Base-by-base conservation (phyloP, 2,888 invertebrate species). In the Neria commutata region DNA sequence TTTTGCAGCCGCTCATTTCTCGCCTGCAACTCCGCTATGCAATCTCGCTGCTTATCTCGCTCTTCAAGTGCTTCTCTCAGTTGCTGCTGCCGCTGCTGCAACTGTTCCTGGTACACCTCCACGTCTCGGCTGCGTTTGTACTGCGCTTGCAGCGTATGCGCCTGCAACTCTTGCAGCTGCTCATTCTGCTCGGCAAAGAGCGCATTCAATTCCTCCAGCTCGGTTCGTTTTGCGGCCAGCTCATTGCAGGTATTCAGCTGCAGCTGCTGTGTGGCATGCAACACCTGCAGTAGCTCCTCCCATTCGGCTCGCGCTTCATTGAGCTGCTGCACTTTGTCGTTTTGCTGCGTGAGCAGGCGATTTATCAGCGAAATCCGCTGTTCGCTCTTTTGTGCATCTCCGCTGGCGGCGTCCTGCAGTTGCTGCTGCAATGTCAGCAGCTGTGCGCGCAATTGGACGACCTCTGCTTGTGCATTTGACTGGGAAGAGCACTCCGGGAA, bases 141-240 rank as follows among this genome's bases (percentile, higher is more conserved):
- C 24, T 69, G 69, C 17, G 67, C 63, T 42, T 65, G 48, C 1
- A 51, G 48, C 0, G 67, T 68, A 0, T 68, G 23, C 52, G 68
- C 58, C 56, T 80, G 78, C 26, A 79, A 54, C 29, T 69, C 61
- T 16, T 67, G 61, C 17, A 80, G 56, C 50, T 79, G 72, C 6
- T 69, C 64, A 52, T 79, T 79, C 65, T 79, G 79, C 5, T 70
- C 65, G 1, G 69, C 71, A 49, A 79, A 80, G 0, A 79, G 66
- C 42, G 71, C 65, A 58, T 80, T 79, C 0, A 79, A 63, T 53
- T 73, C 69, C 50, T 78, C 77, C 54, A 79, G 59, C 34, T 80
- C 78, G 23, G 64, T 61, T 1, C 66, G 62, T 50, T 73, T 73
- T 16, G 66, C 58, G 24, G 73, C 68, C 2, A 72, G 51, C 40